Percentiles rank a stretch among this genome's conserved stretches.
Evolutionary conservation across 2,113 vertebrate species (phyloP).

Genomic region (Aphyosemion australe): DNA sequence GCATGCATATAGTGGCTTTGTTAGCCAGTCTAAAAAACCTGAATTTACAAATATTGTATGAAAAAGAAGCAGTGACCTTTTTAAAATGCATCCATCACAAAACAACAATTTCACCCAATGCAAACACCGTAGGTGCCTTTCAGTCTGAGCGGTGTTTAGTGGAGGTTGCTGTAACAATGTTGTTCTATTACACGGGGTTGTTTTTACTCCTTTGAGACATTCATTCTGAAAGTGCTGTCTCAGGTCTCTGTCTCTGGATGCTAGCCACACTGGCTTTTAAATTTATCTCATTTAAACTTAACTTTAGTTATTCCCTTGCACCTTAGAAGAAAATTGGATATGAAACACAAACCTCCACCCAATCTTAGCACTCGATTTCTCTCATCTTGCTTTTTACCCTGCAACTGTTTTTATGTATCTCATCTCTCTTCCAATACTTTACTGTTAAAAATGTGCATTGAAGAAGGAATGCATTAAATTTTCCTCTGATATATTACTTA

Average conservation of each 20-base stretch:
- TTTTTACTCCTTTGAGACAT: conserved; percentile 46
- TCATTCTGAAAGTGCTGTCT: conserved; percentile 26
- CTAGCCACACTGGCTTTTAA: conserved; percentile 40
- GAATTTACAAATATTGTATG: conserved; percentile 4
- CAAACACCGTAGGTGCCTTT: conserved; percentile 24
- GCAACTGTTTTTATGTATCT: neutral
- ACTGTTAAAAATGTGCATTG: conserved; percentile 41
- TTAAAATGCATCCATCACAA: conserved; percentile 15
- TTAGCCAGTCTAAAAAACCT: conserved; percentile 6
- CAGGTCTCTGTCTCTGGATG: conserved; percentile 24
- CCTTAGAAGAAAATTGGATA: conserved; percentile 6
- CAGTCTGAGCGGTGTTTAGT: conserved; percentile 40
- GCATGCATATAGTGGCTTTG: conserved; percentile 14
- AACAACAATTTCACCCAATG: conserved; percentile 20
- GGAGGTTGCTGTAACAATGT: conserved; percentile 28
- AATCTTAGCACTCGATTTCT: neutral
- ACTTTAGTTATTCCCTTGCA: conserved; percentile 20
- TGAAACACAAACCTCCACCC: neutral
- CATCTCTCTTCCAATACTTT: conserved; percentile 14
- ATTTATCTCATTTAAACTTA: conserved; percentile 26
- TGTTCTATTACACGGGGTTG: conserved; percentile 36
- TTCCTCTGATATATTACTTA: conserved; percentile 33
- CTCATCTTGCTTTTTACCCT: neutral
- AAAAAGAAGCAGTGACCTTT: conserved; percentile 17
- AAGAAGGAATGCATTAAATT: conserved; percentile 35